Conservation (phyloP, 2,113 vertebrate genomes). For the Sylvilagus bachmani region DNA sequence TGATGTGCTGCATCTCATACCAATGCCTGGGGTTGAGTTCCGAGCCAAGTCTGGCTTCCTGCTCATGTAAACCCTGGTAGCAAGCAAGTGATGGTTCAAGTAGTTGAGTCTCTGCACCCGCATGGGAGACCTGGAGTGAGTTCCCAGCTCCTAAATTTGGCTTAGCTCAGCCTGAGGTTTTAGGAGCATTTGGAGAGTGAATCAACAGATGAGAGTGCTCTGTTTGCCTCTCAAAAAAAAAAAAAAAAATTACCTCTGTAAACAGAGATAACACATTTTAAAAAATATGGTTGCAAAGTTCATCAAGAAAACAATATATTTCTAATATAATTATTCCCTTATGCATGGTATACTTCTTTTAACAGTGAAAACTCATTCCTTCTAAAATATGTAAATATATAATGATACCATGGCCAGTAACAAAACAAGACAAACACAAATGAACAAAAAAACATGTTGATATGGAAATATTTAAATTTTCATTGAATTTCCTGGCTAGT, state of each 20-base stretch:
- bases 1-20: too few species aligned
- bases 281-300: not conserved
- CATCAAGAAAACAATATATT: constrained; percentile 11
- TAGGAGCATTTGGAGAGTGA: too few species aligned
- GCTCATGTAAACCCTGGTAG: too few species aligned
- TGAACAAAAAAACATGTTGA: not conserved
- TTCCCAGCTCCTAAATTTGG: too few species aligned
- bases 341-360: not conserved
- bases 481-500: constrained; percentile 36
- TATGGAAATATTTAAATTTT: not conserved
- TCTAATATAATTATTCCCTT: constrained; percentile 5
- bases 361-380: not conserved
- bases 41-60: too few species aligned
- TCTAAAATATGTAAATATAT: constrained; percentile 20
- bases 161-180: too few species aligned
- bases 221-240: too few species aligned
- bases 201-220: too few species aligned
- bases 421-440: constrained; percentile 10
- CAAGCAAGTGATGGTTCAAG: too few species aligned
- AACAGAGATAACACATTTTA: constrained; percentile 47
- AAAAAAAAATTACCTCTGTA: not conserved
- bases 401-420: not conserved
- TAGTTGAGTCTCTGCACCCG: too few species aligned
- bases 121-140: too few species aligned
- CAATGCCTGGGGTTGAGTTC: too few species aligned